These are phyloP conservation scores for Drosophila sproati DNA, from an alignment of 1,140 invertebrate species.

Conservation along the genomic window DNA sequence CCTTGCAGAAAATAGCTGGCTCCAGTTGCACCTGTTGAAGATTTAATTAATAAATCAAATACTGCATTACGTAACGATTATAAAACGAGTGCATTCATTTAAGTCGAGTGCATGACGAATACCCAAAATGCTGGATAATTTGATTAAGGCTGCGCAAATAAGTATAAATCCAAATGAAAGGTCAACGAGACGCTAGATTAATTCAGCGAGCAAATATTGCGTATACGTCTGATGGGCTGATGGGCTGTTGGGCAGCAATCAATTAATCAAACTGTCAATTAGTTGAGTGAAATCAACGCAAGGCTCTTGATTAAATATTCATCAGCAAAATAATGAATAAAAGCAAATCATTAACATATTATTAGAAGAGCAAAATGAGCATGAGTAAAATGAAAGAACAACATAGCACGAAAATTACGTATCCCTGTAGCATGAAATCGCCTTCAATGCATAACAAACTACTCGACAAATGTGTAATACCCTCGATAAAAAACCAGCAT, in stretches of 20 bases:
- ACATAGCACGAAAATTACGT: too few species aligned
- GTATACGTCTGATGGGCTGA: constrained; percentile 12
- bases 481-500: background rate
- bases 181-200: constrained; percentile 1
- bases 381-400: too few species aligned
- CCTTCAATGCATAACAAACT: too few species aligned
- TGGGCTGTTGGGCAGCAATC: background rate
- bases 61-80: too few species aligned
- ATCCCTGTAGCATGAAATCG: too few species aligned
- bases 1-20: too few species aligned
- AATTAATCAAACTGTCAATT: constrained; percentile 55
- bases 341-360: constrained; percentile 44
- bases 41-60: too few species aligned
- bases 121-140: background rate
- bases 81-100: background rate
- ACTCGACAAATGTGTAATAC: too few species aligned
- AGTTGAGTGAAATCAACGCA: constrained; percentile 20
- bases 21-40: too few species aligned
- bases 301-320: constrained; percentile 34
- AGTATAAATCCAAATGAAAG: background rate
- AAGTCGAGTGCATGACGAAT: background rate
- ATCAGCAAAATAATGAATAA: constrained; percentile 12
- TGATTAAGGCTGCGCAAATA: background rate
- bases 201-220: constrained; percentile 9
- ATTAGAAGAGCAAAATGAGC: background rate